Conservation (phyloP, 2,888 invertebrate genomes). For the Hedya salicella region DNA sequence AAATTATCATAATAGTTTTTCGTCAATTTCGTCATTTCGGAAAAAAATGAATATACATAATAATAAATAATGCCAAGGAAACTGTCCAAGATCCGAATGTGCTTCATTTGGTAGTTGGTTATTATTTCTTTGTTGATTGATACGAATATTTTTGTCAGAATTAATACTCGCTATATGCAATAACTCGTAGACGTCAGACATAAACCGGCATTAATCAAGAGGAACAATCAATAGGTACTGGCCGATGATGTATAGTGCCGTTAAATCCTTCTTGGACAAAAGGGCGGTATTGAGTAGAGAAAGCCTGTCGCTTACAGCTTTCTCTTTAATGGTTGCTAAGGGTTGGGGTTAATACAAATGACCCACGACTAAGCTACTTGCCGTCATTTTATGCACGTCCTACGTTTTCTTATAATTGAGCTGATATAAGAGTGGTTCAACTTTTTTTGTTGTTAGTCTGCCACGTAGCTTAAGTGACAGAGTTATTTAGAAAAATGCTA, state of each 20-base stretch:
- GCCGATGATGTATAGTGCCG: conserved; percentile 55
- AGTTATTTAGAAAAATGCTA: too few relatives aligned
- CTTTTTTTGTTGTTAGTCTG: too few relatives aligned
- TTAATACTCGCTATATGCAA: conserved; percentile 5
- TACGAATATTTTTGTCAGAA: not conserved
- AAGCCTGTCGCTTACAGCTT: not conserved
- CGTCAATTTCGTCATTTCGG: too few relatives aligned
- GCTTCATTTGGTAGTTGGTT: too few relatives aligned
- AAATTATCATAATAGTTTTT: too few relatives aligned
- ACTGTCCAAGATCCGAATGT: too few relatives aligned
- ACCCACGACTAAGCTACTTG: conserved; percentile 50
- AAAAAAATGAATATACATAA: too few relatives aligned
- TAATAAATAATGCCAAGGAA: too few relatives aligned
- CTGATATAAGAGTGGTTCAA: too few relatives aligned
- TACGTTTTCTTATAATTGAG: conserved; percentile 25
- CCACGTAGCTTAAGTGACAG: too few relatives aligned
- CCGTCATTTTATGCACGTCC: conserved; percentile 50
- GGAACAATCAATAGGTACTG: conserved; percentile 50
- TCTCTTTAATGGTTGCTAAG: not conserved
- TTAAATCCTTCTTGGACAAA: not conserved
- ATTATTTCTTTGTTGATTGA: not conserved
- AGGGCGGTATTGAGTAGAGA: not conserved
- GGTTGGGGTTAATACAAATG: conserved; percentile 47
- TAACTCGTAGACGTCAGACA: conserved; percentile 7
- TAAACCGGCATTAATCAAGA: conserved; percentile 52